phyloP scores from a whole-genome alignment of 2,888 invertebrate genomes.

The Diogma glabrata region DNA sequence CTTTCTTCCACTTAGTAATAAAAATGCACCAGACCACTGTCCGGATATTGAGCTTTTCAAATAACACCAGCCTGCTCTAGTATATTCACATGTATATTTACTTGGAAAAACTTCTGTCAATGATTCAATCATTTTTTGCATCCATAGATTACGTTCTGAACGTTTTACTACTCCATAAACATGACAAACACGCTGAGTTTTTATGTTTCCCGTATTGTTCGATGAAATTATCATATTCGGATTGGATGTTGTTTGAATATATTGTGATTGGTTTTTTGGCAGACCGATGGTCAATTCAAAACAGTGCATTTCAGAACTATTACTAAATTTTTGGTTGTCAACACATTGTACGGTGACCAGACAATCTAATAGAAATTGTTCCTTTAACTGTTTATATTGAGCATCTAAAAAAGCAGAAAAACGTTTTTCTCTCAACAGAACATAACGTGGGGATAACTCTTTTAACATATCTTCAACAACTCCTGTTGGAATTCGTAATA shows the following conservation, averaged over 20 bases:
- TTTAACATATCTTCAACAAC: slow-evolving; percentile 62
- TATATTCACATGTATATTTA: slow-evolving; percentile 57
- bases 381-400: slow-evolving; percentile 54
- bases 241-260: slow-evolving; percentile 21
- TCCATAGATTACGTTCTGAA: slow-evolving; percentile 48
- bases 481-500: slow-evolving; percentile 38
- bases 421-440: slow-evolving; percentile 57
- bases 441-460: slow-evolving; percentile 62
- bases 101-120: slow-evolving; percentile 55
- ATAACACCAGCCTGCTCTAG: slow-evolving; percentile 71
- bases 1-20: slow-evolving; percentile 58
- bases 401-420: slow-evolving; percentile 64
- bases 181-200: slow-evolving; percentile 31
- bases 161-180: slow-evolving; percentile 37
- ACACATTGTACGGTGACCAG: slow-evolving; percentile 36
- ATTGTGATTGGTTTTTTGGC: slow-evolving; percentile 27
- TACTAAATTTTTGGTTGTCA: slow-evolving; percentile 36
- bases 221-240: slow-evolving; percentile 33
- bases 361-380: slow-evolving; percentile 54
- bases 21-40: slow-evolving; percentile 70
- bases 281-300: slow-evolving; percentile 33
- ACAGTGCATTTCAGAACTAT: slow-evolving; percentile 34
- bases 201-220: slow-evolving; percentile 30
- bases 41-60: slow-evolving; percentile 62
- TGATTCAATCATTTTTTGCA: slow-evolving; percentile 66